Conservation (phyloP, 1,140 invertebrate species). For the Adoxophyes honmai region DNA sequence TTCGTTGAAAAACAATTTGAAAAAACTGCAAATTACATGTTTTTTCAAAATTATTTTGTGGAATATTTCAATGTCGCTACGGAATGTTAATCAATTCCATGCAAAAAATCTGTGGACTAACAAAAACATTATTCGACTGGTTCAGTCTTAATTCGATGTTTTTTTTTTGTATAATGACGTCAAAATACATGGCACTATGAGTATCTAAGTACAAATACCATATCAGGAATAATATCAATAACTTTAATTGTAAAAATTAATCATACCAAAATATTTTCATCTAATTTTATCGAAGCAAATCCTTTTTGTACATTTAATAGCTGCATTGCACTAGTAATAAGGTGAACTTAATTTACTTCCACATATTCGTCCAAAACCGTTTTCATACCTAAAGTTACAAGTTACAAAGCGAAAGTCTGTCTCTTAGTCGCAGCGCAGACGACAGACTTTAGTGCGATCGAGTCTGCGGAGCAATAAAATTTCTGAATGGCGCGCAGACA, state of each 20-base stretch:
- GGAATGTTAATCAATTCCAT: no score
- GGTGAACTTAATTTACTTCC: no score
- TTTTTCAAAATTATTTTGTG: no score
- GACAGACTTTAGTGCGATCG: no score
- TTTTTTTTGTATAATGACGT: conserved; percentile 31
- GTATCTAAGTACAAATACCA: conserved; percentile 54
- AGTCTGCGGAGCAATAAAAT: no score
- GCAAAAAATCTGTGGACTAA: not conserved
- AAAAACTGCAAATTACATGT: not conserved
- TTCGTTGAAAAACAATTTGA: conserved; percentile 7
- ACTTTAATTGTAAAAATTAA: conserved; percentile 52
- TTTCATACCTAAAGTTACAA: no score
- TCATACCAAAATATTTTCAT: conserved; percentile 58
- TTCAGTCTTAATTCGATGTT: conserved; percentile 69
- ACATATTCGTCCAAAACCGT: no score
- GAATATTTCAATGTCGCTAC: no score
- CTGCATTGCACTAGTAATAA: no score
- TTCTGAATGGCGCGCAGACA: no score
- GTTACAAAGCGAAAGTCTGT: no score
- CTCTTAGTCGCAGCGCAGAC: no score
- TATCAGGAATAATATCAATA: conserved; percentile 60
- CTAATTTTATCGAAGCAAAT: conserved; percentile 39
- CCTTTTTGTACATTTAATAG: conserved; percentile 39
- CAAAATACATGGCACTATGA: conserved; percentile 58
- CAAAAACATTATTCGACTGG: conserved; percentile 30